Evolutionary conservation across 2,888 invertebrate genomes (phyloP).

Genomic region (Limnephilus auricula): DNA sequence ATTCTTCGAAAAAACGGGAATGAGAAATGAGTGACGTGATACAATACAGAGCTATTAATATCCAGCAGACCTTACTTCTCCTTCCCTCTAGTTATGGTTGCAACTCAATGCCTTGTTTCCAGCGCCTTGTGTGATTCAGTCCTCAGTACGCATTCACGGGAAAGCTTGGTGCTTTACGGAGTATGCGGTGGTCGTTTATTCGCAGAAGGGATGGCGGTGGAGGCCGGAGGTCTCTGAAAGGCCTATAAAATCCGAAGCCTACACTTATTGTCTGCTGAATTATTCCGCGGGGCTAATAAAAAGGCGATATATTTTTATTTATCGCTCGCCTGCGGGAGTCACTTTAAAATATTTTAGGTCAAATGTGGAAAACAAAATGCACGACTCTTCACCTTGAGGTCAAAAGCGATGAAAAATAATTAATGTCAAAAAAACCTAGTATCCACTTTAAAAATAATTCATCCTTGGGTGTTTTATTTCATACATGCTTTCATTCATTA

Average conservation of each 20-base stretch:
- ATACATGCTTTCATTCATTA: no score
- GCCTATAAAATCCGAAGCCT: constrained; percentile 63
- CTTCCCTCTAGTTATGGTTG: neutral
- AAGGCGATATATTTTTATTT: constrained; percentile 45
- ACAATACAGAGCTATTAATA: neutral
- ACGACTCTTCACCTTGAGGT: neutral
- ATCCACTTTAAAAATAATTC: neutral
- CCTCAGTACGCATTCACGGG: neutral
- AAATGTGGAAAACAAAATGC: neutral
- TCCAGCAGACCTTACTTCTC: no score
- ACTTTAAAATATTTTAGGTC: constrained; percentile 26
- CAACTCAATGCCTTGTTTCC: neutral
- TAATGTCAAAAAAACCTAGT: neutral
- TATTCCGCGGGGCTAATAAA: constrained; percentile 57
- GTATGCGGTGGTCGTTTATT: constrained; percentile 44
- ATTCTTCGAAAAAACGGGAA: neutral
- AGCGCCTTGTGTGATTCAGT: neutral
- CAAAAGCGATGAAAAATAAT: neutral
- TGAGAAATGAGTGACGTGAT: neutral
- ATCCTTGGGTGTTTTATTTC: no score
- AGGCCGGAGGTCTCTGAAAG: constrained; percentile 39
- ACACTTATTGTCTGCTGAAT: constrained; percentile 62
- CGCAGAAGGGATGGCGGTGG: constrained; percentile 47
- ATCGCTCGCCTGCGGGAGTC: constrained; percentile 10
- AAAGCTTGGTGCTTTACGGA: neutral